phyloP scores from a whole-genome alignment of 2,113 vertebrate genomes.

The Halcyon malimbica region DNA sequence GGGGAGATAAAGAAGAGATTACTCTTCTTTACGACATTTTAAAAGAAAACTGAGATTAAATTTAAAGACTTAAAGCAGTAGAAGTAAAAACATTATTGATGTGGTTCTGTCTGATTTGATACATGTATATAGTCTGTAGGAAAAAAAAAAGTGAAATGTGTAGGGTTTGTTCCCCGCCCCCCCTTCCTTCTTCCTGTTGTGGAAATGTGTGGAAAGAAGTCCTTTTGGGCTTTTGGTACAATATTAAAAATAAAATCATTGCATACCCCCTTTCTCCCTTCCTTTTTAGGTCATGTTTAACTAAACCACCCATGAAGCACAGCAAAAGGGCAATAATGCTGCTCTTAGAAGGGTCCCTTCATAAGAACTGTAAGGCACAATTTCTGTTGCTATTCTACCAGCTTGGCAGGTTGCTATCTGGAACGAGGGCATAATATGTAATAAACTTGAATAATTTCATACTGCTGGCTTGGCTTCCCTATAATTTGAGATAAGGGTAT shows the following conservation, averaged over 20 bases:
- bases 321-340: not conserved
- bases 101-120: not conserved
- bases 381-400: not conserved
- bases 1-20: not conserved
- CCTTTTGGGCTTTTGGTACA: not conserved
- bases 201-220: not conserved
- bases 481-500: not conserved
- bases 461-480: not conserved
- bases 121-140: not conserved
- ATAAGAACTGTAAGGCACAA: not conserved
- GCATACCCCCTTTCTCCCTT: not conserved
- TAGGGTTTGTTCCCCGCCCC: not conserved
- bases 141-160: not conserved
- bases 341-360: not conserved
- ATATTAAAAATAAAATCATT: not conserved
- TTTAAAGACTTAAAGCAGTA: not conserved
- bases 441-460: not conserved
- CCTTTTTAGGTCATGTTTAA: constrained; percentile 14
- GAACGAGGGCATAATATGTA: not conserved
- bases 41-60: not conserved
- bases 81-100: not conserved
- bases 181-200: not conserved
- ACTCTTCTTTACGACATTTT: not conserved
- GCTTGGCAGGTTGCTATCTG: not conserved
- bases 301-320: not conserved